Percentiles rank a stretch among this genome's conserved stretches.
Conservation (phyloP, 2,888 invertebrate genomes). For the Xestia c-nigrum region DNA sequence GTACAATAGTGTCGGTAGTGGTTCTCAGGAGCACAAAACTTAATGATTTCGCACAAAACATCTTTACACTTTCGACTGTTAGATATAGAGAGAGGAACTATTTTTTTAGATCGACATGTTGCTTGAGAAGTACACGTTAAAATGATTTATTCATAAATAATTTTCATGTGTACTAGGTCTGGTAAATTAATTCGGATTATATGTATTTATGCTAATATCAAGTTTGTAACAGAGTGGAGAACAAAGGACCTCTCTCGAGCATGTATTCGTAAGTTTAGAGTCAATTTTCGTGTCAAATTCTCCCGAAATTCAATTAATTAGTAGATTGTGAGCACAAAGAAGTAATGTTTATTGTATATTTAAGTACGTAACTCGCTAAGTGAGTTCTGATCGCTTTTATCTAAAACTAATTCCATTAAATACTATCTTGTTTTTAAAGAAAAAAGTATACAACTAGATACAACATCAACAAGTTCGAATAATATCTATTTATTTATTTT, state of each 20-base stretch:
- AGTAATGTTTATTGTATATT: constrained; percentile 73
- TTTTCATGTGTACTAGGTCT: constrained; percentile 40
- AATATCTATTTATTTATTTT: neutral
- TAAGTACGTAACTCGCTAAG: constrained; percentile 72
- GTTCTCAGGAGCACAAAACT: constrained; percentile 67
- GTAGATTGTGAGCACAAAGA: constrained; percentile 83
- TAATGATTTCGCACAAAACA: constrained; percentile 73
- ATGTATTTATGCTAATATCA: constrained; percentile 54
- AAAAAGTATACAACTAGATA: neutral
- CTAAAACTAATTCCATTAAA: neutral
- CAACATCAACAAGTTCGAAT: neutral
- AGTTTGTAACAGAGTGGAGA: constrained; percentile 52
- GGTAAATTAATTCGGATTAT: constrained; percentile 44
- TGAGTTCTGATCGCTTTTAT: constrained; percentile 72
- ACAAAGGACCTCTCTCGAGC: constrained; percentile 65
- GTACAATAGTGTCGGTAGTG: constrained; percentile 84
- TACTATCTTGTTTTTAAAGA: neutral
- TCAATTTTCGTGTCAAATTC: constrained; percentile 90
- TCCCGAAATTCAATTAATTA: constrained; percentile 91
- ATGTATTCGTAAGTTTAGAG: constrained; percentile 85
- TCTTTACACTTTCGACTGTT: constrained; percentile 46
- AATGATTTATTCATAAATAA: constrained; percentile 44
- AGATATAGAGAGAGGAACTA: constrained; percentile 57
- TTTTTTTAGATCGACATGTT: constrained; percentile 43
- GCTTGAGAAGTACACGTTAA: constrained; percentile 32